Evolutionary conservation across 2,113 vertebrate genomes (phyloP).

Genomic region (Oryzias woworae): DNA sequence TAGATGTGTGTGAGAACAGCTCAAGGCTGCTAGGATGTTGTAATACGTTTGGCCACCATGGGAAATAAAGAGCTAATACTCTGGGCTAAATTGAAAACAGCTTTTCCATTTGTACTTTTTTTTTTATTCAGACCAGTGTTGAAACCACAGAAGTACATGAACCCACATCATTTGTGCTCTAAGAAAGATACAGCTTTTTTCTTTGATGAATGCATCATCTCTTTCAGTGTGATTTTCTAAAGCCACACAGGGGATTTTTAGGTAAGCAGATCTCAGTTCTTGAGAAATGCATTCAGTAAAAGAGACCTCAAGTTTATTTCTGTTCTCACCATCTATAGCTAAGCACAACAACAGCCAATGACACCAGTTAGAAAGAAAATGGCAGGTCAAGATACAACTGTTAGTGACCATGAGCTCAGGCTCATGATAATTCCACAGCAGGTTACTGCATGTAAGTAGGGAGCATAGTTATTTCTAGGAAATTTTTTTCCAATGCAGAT

Average conservation of each 20-base stretch:
- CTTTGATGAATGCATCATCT: conserved; percentile 12
- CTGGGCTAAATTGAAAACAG: conserved; percentile 55
- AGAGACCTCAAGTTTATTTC: too few relatives aligned
- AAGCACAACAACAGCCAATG: too few relatives aligned
- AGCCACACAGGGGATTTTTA: conserved; percentile 22
- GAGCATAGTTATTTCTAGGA: too few relatives aligned
- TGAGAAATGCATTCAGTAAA: too few relatives aligned
- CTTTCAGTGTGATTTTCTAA: conserved; percentile 17
- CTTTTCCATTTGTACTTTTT: conserved; percentile 44
- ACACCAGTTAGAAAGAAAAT: too few relatives aligned
- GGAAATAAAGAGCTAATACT: conserved; percentile 69
- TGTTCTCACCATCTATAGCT: too few relatives aligned
- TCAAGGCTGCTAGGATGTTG: conserved; percentile 47
- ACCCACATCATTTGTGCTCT: conserved; percentile 2
- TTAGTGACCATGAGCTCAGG: too few relatives aligned
- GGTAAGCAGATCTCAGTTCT: too few relatives aligned
- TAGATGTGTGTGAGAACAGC: conserved; percentile 16
- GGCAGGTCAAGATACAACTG: too few relatives aligned
- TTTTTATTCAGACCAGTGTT: conserved; percentile 47
- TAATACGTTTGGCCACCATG: conserved; percentile 63
- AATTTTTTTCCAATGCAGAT: too few relatives aligned
- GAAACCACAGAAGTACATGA: conserved; percentile 18
- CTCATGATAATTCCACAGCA: too few relatives aligned
- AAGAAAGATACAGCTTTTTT: conserved; percentile 14
- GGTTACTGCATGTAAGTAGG: too few relatives aligned